Base-by-base conservation (phyloP, 23 tunicate species). In the Halocynthia aurantium region DNA sequence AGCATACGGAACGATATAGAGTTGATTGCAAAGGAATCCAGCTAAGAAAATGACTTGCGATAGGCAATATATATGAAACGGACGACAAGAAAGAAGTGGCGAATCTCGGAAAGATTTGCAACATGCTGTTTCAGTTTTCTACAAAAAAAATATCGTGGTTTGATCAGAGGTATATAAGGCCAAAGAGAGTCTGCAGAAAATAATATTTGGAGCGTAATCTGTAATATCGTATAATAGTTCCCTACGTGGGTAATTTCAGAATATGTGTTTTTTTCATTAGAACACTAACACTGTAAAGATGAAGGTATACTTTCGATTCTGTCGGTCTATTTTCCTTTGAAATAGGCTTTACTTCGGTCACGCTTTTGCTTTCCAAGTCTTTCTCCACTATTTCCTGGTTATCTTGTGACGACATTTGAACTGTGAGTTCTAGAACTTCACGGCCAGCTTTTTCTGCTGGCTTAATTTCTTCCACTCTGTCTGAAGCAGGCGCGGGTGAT, bases 1-100 rank as follows among this genome's bases (percentile, higher is more conserved):
- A 13, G 96, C 96, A 70, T 77, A 89, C 52, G 96, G 96, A 15
- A 89, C 85, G 20, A 89, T 89, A 76, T 89, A 89, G 53, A 89
- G 74, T 64, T 89, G 96, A 44, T 71, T 62, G 9, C 75, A 71
- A 53, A 89, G 61, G 80, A 80, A 89, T n/a, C 96, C 96, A 12
- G 88, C 85, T 8, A 89, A 75, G 62, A 89, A 89, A 8, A 89
- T 80, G 5, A 84, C 76, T 62, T 89, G 96, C 6, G 88, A 84
- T n/a, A 81, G 7, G 70, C 96, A 89, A 50, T 84, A 89, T 12
- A 89, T 83, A 20, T 84, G 10, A 70, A 10, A 89, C 6, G 96
- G 72, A 10, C 63, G 73, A 58, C 76, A 76, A 69, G 40, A 75
- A 6, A 80, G 19, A 40, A 89, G 88, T 9, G 77, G 49, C 15